Evolutionary conservation across 2,888 invertebrate genomes (phyloP).

Genomic region (Sphinx pinastri): DNA sequence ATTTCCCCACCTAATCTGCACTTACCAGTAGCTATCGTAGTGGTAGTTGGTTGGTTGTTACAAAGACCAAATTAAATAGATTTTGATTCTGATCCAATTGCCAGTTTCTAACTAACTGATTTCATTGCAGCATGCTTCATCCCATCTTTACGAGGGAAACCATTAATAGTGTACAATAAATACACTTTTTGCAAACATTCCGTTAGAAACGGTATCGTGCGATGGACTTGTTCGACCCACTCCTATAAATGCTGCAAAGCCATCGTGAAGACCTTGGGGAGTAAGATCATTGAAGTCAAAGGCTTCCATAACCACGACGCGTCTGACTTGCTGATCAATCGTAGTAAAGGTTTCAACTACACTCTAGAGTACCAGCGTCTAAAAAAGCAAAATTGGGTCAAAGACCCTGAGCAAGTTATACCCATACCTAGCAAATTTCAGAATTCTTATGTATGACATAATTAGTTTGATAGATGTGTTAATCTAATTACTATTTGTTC

Average conservation of each 20-base stretch:
- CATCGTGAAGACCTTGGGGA: constrained; percentile 68
- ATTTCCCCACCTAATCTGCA: no score
- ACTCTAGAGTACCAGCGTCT: not conserved
- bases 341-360: constrained; percentile 36
- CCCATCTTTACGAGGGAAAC: constrained; percentile 71
- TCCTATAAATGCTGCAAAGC: constrained; percentile 76
- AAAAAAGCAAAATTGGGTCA: not conserved
- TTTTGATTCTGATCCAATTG: not conserved
- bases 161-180: constrained; percentile 66
- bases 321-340: constrained; percentile 65
- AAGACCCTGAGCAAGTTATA: no score
- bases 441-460: no score
- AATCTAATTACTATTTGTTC: no score
- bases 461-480: no score
- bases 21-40: no score
- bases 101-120: constrained; percentile 12
- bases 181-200: constrained; percentile 75
- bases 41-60: no score
- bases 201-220: constrained; percentile 57
- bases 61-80: no score
- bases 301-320: constrained; percentile 75
- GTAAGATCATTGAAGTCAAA: constrained; percentile 66
- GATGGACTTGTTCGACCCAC: constrained; percentile 79
- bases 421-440: no score
- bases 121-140: constrained; percentile 60